These are phyloP conservation scores for Amphiprion percula DNA, from an alignment of 2,113 vertebrate species.

Conservation along the genomic window DNA sequence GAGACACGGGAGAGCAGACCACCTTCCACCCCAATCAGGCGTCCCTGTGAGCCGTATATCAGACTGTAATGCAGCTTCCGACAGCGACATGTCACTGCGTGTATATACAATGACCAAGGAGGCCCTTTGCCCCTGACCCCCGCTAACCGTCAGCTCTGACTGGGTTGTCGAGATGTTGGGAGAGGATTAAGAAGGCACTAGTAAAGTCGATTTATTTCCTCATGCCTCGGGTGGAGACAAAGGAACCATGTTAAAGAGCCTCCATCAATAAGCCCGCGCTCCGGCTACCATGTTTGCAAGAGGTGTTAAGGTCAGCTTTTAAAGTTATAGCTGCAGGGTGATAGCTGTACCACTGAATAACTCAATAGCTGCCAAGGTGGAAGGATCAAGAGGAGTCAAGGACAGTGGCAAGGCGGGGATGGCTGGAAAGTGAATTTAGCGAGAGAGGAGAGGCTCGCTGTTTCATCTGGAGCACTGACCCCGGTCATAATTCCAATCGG, in stretches of 20 bases:
- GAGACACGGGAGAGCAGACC: conserved; percentile 7
- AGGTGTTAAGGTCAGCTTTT: conserved; percentile 61
- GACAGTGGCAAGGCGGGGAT: conserved; percentile 49
- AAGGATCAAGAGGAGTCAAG: conserved; percentile 79
- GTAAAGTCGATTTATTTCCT: conserved; percentile 74
- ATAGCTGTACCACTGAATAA: conserved; percentile 68
- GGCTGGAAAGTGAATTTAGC: conserved; percentile 69
- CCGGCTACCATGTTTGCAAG: conserved; percentile 58
- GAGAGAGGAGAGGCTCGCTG: conserved; percentile 36
- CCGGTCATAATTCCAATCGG: conserved; percentile 75
- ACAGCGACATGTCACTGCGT: conserved; percentile 37
- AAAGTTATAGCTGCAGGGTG: conserved; percentile 67
- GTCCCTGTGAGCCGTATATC: conserved; percentile 41
- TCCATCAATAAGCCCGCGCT: conserved; percentile 74
- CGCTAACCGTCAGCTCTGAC: conserved; percentile 35
- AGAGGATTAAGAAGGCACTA: conserved; percentile 57
- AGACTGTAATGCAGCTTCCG: conserved; percentile 22
- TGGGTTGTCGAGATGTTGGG: conserved; percentile 40
- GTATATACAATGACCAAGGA: conserved; percentile 35
- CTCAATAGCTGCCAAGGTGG: conserved; percentile 73
- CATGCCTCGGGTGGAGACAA: conserved; percentile 60
- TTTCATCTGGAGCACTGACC: conserved; percentile 75
- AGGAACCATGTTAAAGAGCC: conserved; percentile 72
- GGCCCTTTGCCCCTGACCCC: conserved; percentile 61
- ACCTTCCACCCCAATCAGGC: conserved; percentile 29